Conservation (phyloP, 2,797 vertebrate species). For the Parauchenoglanis ngamensis region DNA sequence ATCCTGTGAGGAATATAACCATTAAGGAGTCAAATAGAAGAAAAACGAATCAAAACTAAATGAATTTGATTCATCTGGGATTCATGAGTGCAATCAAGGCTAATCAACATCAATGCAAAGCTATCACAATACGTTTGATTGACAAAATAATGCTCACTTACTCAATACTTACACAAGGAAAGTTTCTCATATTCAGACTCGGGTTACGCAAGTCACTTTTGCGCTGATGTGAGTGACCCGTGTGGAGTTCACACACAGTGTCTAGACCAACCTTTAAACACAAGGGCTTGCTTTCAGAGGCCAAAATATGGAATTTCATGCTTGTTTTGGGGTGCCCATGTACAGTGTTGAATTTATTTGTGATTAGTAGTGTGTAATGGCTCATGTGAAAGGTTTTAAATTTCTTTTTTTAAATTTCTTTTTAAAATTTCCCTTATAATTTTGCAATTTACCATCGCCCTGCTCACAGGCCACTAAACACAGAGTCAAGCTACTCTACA, state of each 20-base stretch:
- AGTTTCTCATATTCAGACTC: not conserved
- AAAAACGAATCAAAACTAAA: not conserved
- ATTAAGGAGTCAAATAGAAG: not conserved
- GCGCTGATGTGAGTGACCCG: not conserved
- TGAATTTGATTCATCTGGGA: not conserved
- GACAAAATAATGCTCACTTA: slow-evolving; percentile 25
- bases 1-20: not conserved
- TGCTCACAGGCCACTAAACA: not conserved
- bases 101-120: slow-evolving; percentile 29
- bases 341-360: not conserved
- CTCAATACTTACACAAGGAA: not conserved
- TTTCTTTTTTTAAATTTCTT: too few species aligned
- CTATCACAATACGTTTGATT: slow-evolving; percentile 11
- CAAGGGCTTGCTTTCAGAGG: too few species aligned
- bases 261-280: too few species aligned
- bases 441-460: not conserved
- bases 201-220: not conserved
- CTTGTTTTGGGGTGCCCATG: not conserved
- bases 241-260: not conserved
- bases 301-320: too few species aligned
- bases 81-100: not conserved
- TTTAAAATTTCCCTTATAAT: too few species aligned
- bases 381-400: not conserved
- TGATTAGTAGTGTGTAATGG: not conserved
- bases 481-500: not conserved